These are phyloP conservation scores for Cecidostiba fungosa DNA, from an alignment of 2,888 invertebrate species.

Conservation along the genomic window DNA sequence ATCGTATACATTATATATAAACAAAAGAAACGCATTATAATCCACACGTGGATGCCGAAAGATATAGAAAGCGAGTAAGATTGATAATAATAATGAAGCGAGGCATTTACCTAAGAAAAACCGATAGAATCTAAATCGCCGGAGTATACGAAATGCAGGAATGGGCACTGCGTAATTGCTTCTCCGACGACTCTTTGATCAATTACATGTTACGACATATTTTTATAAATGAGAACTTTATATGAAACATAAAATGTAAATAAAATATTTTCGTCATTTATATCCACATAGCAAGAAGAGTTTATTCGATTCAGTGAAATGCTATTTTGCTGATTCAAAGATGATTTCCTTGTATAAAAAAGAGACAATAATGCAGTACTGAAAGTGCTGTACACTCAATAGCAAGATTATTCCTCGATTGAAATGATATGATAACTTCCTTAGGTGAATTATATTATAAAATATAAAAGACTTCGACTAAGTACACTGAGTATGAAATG, in stretches of 20 bases:
- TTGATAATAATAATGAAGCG: slow-evolving; percentile 41
- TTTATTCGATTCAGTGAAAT: slow-evolving; percentile 30
- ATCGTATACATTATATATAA: slow-evolving; percentile 63
- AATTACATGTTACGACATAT: slow-evolving; percentile 48
- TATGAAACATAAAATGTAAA: slow-evolving; percentile 40
- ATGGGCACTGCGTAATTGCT: slow-evolving; percentile 50
- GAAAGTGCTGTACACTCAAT: slow-evolving; percentile 15
- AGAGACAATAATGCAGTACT: not conserved
- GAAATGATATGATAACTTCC: not conserved
- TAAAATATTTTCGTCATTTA: slow-evolving; percentile 51
- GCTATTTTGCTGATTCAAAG: slow-evolving; percentile 27
- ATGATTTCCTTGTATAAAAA: slow-evolving; percentile 12
- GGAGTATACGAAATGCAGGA: slow-evolving; percentile 34
- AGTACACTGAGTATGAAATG: not conserved
- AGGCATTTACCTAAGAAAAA: slow-evolving; percentile 56
- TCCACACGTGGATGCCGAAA: slow-evolving; percentile 65
- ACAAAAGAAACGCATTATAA: slow-evolving; percentile 64
- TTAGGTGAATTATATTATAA: not conserved
- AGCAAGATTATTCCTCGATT: slow-evolving; percentile 36
- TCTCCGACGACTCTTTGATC: slow-evolving; percentile 39
- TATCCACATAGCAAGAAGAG: slow-evolving; percentile 12
- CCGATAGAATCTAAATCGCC: slow-evolving; percentile 42
- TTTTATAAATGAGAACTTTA: slow-evolving; percentile 57
- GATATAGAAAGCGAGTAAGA: slow-evolving; percentile 47
- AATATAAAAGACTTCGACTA: not conserved